Evolutionary conservation across 2,797 vertebrate genomes (phyloP), one percentile per base, ranked within the genome.

Genomic region (Xenopus petersii): DNA sequence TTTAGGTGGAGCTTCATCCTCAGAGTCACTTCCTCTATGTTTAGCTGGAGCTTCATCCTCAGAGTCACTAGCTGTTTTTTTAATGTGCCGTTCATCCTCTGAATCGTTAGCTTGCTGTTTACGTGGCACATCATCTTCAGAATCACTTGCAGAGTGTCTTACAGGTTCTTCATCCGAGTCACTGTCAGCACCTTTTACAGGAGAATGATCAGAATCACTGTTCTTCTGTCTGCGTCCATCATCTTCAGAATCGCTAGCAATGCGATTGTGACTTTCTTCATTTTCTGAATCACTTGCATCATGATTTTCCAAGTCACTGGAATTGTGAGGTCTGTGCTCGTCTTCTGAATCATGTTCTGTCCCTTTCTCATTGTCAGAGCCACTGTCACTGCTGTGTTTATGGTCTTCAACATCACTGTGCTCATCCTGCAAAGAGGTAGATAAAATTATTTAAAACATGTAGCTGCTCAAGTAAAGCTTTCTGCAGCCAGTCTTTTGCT

Each of bases 351-450:
- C 56, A 63, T 8, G 67, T 71, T 67, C 75, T 13, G 12, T 90
- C 0, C 36, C 36, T 42, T 7, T 5, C 92, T 89, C 91, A 12
- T 79, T 91, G 79, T 93, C 91, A 79, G 91, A 93, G 69, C 90
- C 91, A 66, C 85, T 89, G 80, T 81, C 67, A 75, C 86, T 13
- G 78, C 84, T 12, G 48, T 84, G 79, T 85, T 82, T 65, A 75
- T 80, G 70, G 83, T 94, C 95, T n/a, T 78, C 75, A 33, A 87
- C 85, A 51, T 95, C 92, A 74, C 95, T 96, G 67, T 87, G 91
- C 1, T 97, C 95, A 16, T 96, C 95, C 96, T 98, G 36, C 4
- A 42, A 42, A 30, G 5, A 1, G 5, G 36, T 42, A 42, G 36
- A 42, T 9, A 42, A 1, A 42, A 42, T 3, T 3, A 3, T 42